Evolutionary conservation across 2,113 vertebrate genomes (phyloP), one percentile per base, ranked within the genome.

Genomic region (Cyphomyrus discorhynchus): DNA sequence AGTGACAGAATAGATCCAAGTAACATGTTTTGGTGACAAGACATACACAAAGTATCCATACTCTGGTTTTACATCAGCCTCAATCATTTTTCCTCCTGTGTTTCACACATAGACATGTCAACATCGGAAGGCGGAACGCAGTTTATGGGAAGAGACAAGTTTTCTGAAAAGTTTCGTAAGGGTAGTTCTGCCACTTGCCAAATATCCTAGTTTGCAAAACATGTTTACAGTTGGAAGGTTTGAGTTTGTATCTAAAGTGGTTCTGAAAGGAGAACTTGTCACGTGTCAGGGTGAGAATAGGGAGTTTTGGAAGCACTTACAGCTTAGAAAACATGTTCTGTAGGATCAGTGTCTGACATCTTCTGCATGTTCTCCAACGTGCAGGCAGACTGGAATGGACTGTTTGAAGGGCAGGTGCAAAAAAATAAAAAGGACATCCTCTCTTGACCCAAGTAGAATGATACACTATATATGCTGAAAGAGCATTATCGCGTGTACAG

Each of bases 131-230:
- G 21, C 45, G 4, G n/a, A 85, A 27, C 83, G 50, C 42, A 47
- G 27, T 31, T 50, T 47, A 45, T 47, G 83, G 47, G 83, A 85
- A 85, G 7, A 85, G 46, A 85, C 83, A 47, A 85, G 47, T n/a
- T 85, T 85, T 21, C 83, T 85, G 83, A 85, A 85, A 8, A 13
- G 46, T 88, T 88, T 88, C 31, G 46, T 31, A 77, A 88, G 62
- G 62, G 2, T 13, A 24, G 13, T 35, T 10, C 9, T 50, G n/a
- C 46, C 39, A 35, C 45, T 88, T 88, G 88, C 62, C 11, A 49
- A 27, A 88, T 77, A 50, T 88, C 62, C 62, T 70, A 46, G 24
- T 46, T 88, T 74, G 19, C 58, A 74, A 58, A 88, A 66, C 62
- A 45, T 49, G 21, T 21, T 88, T 74, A 46, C 24, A 24, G 87